Conservation (phyloP, 2,888 invertebrate genomes). For the Poecilus cupreus region DNA sequence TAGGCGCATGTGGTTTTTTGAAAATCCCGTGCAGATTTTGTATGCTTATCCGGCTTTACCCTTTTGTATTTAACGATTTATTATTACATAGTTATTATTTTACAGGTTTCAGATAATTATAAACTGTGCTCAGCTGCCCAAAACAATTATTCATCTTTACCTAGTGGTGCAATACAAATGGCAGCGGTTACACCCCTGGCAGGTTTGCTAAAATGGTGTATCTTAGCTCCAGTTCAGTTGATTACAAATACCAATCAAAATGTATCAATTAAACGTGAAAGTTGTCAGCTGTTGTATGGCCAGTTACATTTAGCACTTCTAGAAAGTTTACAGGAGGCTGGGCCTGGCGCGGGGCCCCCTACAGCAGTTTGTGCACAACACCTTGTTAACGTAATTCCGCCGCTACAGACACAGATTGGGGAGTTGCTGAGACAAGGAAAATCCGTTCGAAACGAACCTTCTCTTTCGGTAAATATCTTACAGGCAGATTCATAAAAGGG, state of each 20-base stretch:
- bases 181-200: slow-evolving; percentile 87
- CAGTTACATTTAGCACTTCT: slow-evolving; percentile 81
- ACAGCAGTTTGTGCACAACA: slow-evolving; percentile 81
- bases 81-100: slow-evolving; percentile 48
- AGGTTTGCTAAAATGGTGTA: slow-evolving; percentile 86
- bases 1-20: too few relatives aligned
- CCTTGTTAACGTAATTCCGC: slow-evolving; percentile 74
- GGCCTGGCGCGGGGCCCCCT: slow-evolving; percentile 73
- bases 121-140: slow-evolving; percentile 82
- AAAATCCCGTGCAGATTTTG: too few relatives aligned
- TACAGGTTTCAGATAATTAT: slow-evolving; percentile 78
- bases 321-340: slow-evolving; percentile 78
- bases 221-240: slow-evolving; percentile 79
- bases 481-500: too few relatives aligned
- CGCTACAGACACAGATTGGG: slow-evolving; percentile 70
- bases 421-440: slow-evolving; percentile 37
- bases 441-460: slow-evolving; percentile 21
- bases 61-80: too few relatives aligned
- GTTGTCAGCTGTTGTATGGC: slow-evolving; percentile 73
- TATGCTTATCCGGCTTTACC: too few relatives aligned
- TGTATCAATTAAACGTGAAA: too few relatives aligned
- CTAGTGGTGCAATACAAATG: slow-evolving; percentile 88
- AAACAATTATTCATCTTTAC: slow-evolving; percentile 80
- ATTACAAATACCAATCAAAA: not conserved
- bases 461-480: slow-evolving; percentile 45